phyloP scores from a whole-genome alignment of 2,797 vertebrate genomes.

The Cetoscarus ocellatus region DNA sequence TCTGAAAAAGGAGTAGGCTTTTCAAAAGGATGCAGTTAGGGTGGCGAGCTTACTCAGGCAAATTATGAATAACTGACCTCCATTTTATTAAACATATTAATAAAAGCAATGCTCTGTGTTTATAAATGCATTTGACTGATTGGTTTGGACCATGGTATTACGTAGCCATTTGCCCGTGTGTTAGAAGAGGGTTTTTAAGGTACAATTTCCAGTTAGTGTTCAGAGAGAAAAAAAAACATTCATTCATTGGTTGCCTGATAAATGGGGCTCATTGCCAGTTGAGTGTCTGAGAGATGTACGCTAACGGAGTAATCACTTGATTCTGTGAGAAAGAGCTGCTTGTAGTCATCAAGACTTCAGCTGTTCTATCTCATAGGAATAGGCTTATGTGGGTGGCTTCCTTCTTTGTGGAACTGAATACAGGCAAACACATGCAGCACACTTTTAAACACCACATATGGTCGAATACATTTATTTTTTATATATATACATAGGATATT shows the following conservation, averaged over 20 bases:
- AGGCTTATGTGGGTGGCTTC: slow-evolving; percentile 53
- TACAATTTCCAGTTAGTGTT: not conserved
- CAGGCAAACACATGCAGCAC: slow-evolving; percentile 41
- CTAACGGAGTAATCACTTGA: slow-evolving; percentile 16
- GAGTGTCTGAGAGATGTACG: slow-evolving; percentile 10
- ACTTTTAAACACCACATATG: slow-evolving; percentile 38
- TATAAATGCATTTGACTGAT: not conserved
- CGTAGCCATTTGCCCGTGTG: not conserved
- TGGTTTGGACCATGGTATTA: not conserved
- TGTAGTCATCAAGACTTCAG: slow-evolving; percentile 41
- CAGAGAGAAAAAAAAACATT: not conserved
- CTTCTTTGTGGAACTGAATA: slow-evolving; percentile 52
- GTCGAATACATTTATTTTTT: slow-evolving; percentile 7
- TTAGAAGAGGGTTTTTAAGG: not conserved
- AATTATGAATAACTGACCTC: slow-evolving; percentile 22
- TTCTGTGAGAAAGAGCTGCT: slow-evolving; percentile 38
- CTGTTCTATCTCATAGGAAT: slow-evolving; percentile 33
- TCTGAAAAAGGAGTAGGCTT: slow-evolving; percentile 8
- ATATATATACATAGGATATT: slow-evolving; percentile 5
- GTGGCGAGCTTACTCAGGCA: not conserved
- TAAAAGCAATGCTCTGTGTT: not conserved
- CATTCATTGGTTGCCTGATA: slow-evolving; percentile 15
- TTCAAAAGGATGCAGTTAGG: slow-evolving; percentile 18
- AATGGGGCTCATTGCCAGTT: slow-evolving; percentile 10
- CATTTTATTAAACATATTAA: not conserved